phyloP scores from a whole-genome alignment of 2,888 invertebrate genomes.

The Mythimna impura region DNA sequence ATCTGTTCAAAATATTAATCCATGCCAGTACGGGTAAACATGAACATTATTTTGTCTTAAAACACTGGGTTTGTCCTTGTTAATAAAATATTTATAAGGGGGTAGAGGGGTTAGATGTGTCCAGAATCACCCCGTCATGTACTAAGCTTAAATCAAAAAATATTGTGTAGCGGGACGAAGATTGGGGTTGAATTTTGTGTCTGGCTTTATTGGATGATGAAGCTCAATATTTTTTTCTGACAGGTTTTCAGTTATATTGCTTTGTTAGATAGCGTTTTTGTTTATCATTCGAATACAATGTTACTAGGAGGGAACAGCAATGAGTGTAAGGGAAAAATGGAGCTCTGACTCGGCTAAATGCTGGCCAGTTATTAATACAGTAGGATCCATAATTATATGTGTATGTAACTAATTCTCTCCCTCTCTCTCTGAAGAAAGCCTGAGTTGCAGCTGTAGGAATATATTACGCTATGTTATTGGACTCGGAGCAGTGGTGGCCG shows the following conservation, averaged over 20 bases:
- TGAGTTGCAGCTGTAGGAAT: no score
- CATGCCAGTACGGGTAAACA: conserved; percentile 32
- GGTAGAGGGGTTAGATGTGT: conserved; percentile 35
- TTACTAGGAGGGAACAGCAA: background rate
- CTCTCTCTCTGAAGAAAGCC: no score
- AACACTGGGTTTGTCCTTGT: conserved; percentile 42
- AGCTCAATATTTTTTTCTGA: conserved; percentile 22
- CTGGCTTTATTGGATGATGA: conserved; percentile 45
- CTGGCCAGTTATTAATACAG: no score
- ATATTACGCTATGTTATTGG: no score
- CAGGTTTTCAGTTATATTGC: conserved; percentile 4
- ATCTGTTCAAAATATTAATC: conserved; percentile 36
- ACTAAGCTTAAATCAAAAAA: conserved; percentile 48
- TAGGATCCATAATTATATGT: no score
- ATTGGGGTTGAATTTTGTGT: conserved; percentile 42
- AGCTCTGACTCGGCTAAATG: no score
- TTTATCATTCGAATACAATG: background rate
- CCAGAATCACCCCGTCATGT: conserved; percentile 44
- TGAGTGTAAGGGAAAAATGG: background rate
- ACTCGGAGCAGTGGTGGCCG: no score
- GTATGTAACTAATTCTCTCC: no score
- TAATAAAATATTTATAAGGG: conserved; percentile 55
- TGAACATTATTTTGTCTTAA: conserved; percentile 44
- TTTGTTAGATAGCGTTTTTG: background rate
- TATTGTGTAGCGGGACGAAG: conserved; percentile 30